Conservation (phyloP, 2,113 vertebrate species). For the Pongo abelii region DNA sequence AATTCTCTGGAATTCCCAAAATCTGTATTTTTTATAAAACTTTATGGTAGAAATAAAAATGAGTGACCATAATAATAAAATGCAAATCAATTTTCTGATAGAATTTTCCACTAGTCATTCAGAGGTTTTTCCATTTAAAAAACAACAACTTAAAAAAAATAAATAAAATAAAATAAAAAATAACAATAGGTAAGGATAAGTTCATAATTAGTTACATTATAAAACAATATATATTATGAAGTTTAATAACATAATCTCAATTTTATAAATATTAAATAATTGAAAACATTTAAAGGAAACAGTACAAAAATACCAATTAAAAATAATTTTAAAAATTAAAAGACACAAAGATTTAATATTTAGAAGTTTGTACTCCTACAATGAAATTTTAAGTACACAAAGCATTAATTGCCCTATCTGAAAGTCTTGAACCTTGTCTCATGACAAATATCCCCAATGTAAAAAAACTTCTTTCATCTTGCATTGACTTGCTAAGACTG, state of each 20-base stretch:
- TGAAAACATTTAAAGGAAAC: not conserved
- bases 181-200: not conserved
- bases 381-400: conserved; percentile 3
- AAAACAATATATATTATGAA: not conserved
- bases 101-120: not conserved
- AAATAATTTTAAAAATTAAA: conserved; percentile 14
- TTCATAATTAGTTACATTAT: not conserved
- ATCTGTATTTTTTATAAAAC: not conserved
- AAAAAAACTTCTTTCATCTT: conserved; percentile 12
- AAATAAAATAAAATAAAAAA: too few relatives aligned
- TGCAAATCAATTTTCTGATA: conserved; percentile 13
- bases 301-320: not conserved
- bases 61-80: not conserved
- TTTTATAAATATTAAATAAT: not conserved
- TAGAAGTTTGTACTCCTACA: conserved; percentile 1
- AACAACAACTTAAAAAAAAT: not conserved
- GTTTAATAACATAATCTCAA: not conserved
- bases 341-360: not conserved
- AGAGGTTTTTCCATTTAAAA: not conserved
- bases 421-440: not conserved
- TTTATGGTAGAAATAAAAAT: conserved; percentile 28
- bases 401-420: not conserved
- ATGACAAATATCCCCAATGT: not conserved
- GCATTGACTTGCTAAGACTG: not conserved
- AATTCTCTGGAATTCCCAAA: not conserved